Base-by-base conservation (phyloP, 2,113 vertebrate genomes). In the Arizona elegans region DNA sequence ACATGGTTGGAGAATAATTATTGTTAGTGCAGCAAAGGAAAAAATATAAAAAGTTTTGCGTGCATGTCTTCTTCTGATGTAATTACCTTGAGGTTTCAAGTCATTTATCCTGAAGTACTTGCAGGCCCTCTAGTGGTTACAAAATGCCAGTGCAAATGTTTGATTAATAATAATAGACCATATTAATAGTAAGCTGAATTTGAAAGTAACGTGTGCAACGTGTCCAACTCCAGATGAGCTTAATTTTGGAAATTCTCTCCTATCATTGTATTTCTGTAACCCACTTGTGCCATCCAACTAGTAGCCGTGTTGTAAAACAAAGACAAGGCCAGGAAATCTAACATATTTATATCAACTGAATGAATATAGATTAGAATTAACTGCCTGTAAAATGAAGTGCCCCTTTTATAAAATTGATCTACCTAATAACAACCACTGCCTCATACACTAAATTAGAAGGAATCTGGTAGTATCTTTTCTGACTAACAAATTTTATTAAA, bases 71-170 rank as follows among this genome's bases (percentile, higher is more conserved):
- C 1, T 0, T 91, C 93, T 38, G 87, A 21, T 29, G 75, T 93
- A 21, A 1, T 2, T 62, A 1, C 54, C 26, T 11, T 0, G 0
- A 0, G 50, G 15, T 0, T 13, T 88, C n/a, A 65, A 56, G 55
- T 81, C 21, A 24, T 3, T 91, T 88, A 24, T 91, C 56, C 56
- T n/a, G 53, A 93, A 92, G 93, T 70, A 52, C 91, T 70, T 86
- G 93, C 87, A 93, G 91, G 94, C 56, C 94, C 93, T 91, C 94
- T 95, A 58, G 93, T 89, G 94, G 93, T n/a, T 53, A 50, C 17
- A 3, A 23, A 13, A 38, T 90, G 94, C 23, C 47, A 87, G 23
- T 26, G 54, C 53, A 92, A 52, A 26, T 5, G 26, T 52, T 92
- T 86, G 5, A 8, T 47, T 86, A 86, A 86, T 70, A 70, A 70